A percentile compares a stretch with the other conserved stretches of the same genome.
These are phyloP conservation scores for Xenopus laevis DNA, from an alignment of 2,113 vertebrate genomes.

Conservation along the genomic window DNA sequence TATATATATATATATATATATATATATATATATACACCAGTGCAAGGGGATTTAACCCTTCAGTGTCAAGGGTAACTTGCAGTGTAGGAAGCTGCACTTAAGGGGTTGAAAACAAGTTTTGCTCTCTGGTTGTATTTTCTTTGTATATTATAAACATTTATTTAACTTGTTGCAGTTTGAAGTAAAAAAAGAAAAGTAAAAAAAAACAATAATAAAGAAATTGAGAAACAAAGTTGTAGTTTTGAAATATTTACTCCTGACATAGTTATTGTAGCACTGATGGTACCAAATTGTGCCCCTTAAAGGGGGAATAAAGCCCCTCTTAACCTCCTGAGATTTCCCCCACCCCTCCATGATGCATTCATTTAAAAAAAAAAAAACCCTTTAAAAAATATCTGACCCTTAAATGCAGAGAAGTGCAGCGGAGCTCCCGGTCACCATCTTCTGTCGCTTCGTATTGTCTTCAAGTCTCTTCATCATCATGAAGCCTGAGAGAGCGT, in stretches of 20 bases:
- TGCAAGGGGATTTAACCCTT: constrained; percentile 17
- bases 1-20: constrained; percentile 36
- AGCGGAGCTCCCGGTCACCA: too few relatives aligned
- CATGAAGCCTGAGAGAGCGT: too few relatives aligned
- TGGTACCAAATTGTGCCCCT: constrained; percentile 49
- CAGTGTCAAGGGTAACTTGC: constrained; percentile 20
- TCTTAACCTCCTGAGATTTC: too few relatives aligned
- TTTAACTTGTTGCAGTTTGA: constrained; percentile 99
- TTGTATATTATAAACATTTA: constrained; percentile 99
- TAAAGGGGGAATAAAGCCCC: too few relatives aligned
- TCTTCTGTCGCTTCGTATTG: too few relatives aligned
- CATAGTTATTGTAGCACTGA: constrained; percentile 94
- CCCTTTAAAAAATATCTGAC: too few relatives aligned
- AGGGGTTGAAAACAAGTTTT: constrained; percentile 67
- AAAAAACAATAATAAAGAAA: constrained; percentile 57
- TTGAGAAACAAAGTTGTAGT: constrained; percentile 11
- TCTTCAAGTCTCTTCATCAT: too few relatives aligned
- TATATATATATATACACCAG: constrained; percentile 52
- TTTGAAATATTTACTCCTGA: constrained; percentile 93
- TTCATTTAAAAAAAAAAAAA: too few relatives aligned
- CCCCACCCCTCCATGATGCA: too few relatives aligned
- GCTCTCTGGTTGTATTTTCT: constrained; percentile 97
- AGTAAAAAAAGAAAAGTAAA: constrained; percentile 78
- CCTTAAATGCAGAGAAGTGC: too few relatives aligned
- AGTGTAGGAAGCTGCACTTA: constrained; percentile 30